Percentiles rank a stretch among this genome's conserved stretches.
Conservation (phyloP, 2,888 invertebrate genomes). For the Molanna angustata region DNA sequence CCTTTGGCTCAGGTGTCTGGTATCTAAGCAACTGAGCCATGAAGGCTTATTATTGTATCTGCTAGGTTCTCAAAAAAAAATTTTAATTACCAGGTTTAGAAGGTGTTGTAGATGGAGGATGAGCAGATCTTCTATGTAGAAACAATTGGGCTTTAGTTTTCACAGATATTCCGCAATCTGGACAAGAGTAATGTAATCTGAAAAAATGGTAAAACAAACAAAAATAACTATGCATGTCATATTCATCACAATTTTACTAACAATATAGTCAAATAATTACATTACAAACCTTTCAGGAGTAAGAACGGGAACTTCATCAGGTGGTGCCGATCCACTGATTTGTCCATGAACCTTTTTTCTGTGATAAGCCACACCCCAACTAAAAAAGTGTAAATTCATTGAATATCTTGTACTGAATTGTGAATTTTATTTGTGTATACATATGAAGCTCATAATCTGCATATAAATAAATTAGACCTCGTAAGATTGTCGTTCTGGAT, state of each 20-base stretch:
- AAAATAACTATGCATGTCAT: no score
- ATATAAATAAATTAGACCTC: no score
- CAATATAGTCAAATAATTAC: background rate
- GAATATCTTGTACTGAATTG: no score
- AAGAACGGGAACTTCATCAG: conserved; percentile 6
- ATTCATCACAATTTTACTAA: no score
- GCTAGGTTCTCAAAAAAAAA: no score
- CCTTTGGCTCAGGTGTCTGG: no score
- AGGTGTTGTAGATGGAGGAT: conserved; percentile 1
- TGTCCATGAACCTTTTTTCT: conserved; percentile 49
- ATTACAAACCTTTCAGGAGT: conserved; percentile 14
- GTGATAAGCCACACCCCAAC: conserved; percentile 52
- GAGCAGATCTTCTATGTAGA: conserved; percentile 15
- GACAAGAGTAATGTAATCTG: conserved; percentile 19
- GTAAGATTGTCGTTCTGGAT: no score
- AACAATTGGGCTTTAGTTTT: conserved; percentile 17
- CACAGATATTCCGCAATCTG: conserved; percentile 14
- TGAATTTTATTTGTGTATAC: no score
- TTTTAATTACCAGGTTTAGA: conserved; percentile 12
- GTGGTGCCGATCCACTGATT: conserved; percentile 21
- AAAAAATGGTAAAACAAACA: no score
- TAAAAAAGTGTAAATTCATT: conserved; percentile 33
- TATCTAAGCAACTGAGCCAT: no score
- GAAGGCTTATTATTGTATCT: no score
- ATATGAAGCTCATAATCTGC: no score